phyloP scores from a whole-genome alignment of 1,140 invertebrate species.

The Apis florea region DNA sequence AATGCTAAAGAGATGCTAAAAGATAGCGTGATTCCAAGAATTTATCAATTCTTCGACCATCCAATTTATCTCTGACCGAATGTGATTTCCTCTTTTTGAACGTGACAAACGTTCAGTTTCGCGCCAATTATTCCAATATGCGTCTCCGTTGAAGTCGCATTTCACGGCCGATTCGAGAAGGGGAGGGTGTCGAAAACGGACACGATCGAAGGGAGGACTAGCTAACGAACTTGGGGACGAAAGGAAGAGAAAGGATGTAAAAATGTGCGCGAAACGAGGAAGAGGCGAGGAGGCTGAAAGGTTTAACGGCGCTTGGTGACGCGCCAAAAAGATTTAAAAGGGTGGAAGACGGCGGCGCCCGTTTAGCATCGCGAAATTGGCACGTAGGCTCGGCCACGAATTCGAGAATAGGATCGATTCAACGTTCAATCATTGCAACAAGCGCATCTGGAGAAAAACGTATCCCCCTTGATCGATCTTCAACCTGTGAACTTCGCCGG shows the following conservation, averaged over 20 bases:
- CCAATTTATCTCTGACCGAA: too few relatives aligned
- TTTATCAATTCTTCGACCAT: neutral
- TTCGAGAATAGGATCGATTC: conserved; percentile 61
- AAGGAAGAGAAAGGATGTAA: neutral
- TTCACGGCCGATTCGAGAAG: too few relatives aligned
- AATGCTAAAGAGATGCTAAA: too few relatives aligned
- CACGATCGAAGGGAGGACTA: too few relatives aligned
- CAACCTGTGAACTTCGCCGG: neutral
- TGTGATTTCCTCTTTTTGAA: too few relatives aligned
- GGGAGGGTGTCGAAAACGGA: too few relatives aligned
- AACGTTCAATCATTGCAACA: conserved; percentile 44
- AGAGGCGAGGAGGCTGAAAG: conserved; percentile 14
- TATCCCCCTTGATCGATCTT: neutral
- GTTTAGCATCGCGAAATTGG: conserved; percentile 49
- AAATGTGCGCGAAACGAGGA: conserved; percentile 18
- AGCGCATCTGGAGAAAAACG: conserved; percentile 38
- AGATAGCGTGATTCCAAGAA: too few relatives aligned
- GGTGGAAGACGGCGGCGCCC: conserved; percentile 43
- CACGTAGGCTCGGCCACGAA: conserved; percentile 48
- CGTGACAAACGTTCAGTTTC: too few relatives aligned
- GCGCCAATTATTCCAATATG: too few relatives aligned
- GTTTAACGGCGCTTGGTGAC: conserved; percentile 43
- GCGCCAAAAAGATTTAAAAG: conserved; percentile 45
- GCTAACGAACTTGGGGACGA: too few relatives aligned
- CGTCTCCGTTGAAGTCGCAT: too few relatives aligned